Conservation (phyloP, 64 coral and sea anemone genomes). For the Trachythela sp. region DNA sequence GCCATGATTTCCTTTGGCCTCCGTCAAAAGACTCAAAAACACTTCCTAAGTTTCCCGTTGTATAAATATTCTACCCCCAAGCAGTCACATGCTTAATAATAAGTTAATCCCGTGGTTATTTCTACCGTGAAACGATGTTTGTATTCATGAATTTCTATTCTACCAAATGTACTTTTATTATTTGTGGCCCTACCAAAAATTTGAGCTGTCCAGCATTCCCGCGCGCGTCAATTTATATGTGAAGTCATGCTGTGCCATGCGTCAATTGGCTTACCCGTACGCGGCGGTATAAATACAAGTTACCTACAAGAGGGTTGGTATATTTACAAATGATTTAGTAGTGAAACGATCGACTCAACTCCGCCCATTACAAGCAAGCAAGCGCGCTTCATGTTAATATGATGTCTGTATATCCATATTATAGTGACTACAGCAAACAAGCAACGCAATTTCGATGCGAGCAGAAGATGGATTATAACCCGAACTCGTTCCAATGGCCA, state of each 20-base stretch:
- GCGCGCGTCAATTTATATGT: not conserved
- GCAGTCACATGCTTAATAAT: too few species aligned
- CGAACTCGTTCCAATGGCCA: not conserved
- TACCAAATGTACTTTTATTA: too few species aligned
- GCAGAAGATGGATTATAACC: not conserved
- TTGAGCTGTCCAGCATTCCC: not conserved
- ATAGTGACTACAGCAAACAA: not conserved
- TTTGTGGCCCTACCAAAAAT: too few species aligned
- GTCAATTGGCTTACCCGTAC: not conserved
- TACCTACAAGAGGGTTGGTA: not conserved
- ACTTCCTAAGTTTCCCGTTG: too few species aligned
- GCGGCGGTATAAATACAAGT: not conserved
- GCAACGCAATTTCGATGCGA: not conserved
- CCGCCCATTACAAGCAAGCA: not conserved
- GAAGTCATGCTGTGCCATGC: not conserved
- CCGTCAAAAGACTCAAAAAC: too few species aligned
- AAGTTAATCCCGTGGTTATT: too few species aligned
- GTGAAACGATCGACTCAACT: not conserved
- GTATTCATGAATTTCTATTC: too few species aligned
- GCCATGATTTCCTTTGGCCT: too few species aligned
- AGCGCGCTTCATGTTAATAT: not conserved
- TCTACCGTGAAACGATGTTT: too few species aligned
- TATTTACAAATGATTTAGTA: constrained; percentile 5
- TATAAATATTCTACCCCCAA: too few species aligned
- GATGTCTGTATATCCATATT: not conserved